Evolutionary conservation across 2,888 invertebrate genomes (phyloP).

Genomic region (Allolobophora icterica): DNA sequence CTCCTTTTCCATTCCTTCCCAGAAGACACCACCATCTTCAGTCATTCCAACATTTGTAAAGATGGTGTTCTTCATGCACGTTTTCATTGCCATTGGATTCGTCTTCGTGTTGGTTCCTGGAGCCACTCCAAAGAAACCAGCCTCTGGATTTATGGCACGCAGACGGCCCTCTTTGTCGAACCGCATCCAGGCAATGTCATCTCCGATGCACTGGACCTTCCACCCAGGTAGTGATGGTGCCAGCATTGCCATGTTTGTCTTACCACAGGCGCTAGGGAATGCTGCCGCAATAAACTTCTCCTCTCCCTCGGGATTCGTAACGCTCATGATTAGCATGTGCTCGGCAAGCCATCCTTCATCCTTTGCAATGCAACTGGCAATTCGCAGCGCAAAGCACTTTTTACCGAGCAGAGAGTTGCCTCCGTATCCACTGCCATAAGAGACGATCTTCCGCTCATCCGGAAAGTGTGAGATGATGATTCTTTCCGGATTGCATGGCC

Average conservation of each 20-base stretch:
- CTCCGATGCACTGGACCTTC: constrained; percentile 51
- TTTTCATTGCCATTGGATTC: constrained; percentile 53
- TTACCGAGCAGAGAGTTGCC: constrained; percentile 57
- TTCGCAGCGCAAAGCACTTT: constrained; percentile 55
- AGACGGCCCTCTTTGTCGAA: constrained; percentile 53
- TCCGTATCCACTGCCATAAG: constrained; percentile 54
- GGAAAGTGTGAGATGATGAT: constrained; percentile 52
- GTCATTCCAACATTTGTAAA: constrained; percentile 55
- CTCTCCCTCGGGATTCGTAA: constrained; percentile 53
- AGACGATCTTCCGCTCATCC: constrained; percentile 50
- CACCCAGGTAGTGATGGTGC: constrained; percentile 52
- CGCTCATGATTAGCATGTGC: constrained; percentile 55
- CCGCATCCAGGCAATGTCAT: constrained; percentile 57
- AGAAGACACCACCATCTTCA: constrained; percentile 51
- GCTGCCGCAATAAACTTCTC: constrained; percentile 55
- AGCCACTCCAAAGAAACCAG: constrained; percentile 56
- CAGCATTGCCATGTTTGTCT: constrained; percentile 56
- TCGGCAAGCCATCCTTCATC: constrained; percentile 57
- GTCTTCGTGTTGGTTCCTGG: constrained; percentile 52
- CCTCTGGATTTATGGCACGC: constrained; percentile 54
- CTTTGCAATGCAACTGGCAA: constrained; percentile 51
- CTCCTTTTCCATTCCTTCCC: constrained; percentile 55
- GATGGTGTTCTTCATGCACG: constrained; percentile 50
- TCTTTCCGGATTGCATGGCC: constrained; percentile 55
- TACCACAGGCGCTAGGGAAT: constrained; percentile 55